Evolutionary conservation across 2,888 invertebrate species (phyloP).

Genomic region (Bugulina stolonifera): DNA sequence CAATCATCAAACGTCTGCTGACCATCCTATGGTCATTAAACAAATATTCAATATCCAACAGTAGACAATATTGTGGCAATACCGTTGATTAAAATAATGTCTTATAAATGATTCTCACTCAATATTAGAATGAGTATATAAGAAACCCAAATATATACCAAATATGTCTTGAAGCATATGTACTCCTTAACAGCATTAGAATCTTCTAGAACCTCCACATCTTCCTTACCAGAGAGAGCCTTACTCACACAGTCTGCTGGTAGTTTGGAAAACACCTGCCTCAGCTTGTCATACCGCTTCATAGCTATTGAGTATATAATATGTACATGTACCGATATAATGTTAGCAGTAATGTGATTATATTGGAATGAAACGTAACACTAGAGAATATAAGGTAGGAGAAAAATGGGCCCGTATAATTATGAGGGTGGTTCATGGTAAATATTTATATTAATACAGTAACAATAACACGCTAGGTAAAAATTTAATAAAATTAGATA

Average conservation of each 20-base stretch:
- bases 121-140: no score
- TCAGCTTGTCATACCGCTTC: background rate
- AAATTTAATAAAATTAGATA: no score
- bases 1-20: conserved; percentile 82
- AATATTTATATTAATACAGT: no score
- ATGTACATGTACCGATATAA: no score
- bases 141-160: conserved; percentile 52
- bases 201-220: background rate
- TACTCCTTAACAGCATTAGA: conserved; percentile 68
- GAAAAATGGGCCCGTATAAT: no score
- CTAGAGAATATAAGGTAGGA: no score
- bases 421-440: no score
- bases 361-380: no score
- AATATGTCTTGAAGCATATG: conserved; percentile 77
- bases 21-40: conserved; percentile 59
- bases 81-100: background rate
- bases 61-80: background rate
- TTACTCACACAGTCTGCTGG: background rate
- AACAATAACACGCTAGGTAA: no score
- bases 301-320: background rate
- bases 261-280: background rate
- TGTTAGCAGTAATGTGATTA: no score
- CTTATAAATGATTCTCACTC: no score
- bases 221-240: background rate
- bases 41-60: no score